Base-by-base conservation (phyloP, 2,113 vertebrate species). In the Rhabdornis inornatus region DNA sequence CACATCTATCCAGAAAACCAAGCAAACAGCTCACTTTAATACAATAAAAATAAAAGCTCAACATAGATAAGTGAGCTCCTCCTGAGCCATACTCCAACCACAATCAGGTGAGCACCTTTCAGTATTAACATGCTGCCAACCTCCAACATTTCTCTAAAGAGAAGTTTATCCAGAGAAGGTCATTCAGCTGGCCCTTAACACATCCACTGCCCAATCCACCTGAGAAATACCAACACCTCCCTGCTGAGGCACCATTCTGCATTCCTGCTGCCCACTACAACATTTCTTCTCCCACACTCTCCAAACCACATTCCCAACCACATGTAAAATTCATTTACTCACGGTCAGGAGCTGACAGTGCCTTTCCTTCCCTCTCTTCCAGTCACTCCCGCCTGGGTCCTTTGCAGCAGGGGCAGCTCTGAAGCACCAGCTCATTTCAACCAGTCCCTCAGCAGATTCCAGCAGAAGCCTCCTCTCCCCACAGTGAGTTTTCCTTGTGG, bases 301-400 rank as follows among this genome's bases (percentile, higher is more conserved):
- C 3, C 45, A 9, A 1, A 37, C 45, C 35, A 4, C 2, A 33
- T 13, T 65, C 45, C 35, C 15, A 81, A 59, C 1, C 1, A 0
- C 21, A 14, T 0, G 0, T 3, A 40, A 60, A 78, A 15, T 20
- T 74, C 0, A 0, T 11, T 77, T 84, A 63, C 70, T 78, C n/a
- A 60, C 53, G 2, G 53, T 45, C 9, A 45, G 72, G 9, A 74
- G 63, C 13, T 37, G 40, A 7, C 1, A 4, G 4, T 0, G 1
- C 15, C 35, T 33, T 33, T 69, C 44, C 49, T 64, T 79, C 63
- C 14, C 3, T 7, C 53, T 55, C 59, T 37, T 74, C 65, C 35
- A 6, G 37, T 27, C 0, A 0, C 37, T 59, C 25, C 16, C 5
- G 1, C 21, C 3, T 0, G 3, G 10, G 50, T 70, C 61, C 87